phyloP scores from a whole-genome alignment of 1,140 invertebrate species.

The Muscidifurax raptorellus region DNA sequence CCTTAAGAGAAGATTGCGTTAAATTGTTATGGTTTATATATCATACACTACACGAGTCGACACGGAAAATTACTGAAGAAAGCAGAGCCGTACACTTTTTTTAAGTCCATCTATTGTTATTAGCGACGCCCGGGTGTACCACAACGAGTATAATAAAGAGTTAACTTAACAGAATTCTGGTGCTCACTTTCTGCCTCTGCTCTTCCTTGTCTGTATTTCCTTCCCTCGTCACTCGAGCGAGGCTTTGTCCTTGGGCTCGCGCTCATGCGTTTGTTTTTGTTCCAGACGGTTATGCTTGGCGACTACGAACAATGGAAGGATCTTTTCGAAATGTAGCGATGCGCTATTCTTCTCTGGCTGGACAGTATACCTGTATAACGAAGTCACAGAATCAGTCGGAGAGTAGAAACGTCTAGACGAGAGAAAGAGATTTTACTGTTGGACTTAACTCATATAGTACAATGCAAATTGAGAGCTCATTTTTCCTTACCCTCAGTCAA shows the following conservation, averaged over 20 bases:
- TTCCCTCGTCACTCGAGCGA: slow-evolving; percentile 6
- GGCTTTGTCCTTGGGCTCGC: background rate
- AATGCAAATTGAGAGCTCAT: no score
- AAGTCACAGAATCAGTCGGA: background rate
- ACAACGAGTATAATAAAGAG: slow-evolving; percentile 1
- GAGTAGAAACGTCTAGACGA: background rate
- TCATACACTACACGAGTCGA: no score
- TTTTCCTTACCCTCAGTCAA: no score
- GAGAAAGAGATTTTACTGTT: background rate
- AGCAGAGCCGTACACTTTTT: background rate
- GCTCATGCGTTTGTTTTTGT: background rate
- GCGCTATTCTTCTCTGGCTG: slow-evolving; percentile 4
- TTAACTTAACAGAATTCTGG: slow-evolving; percentile 4
- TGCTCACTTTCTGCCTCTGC: background rate
- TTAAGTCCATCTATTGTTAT: slow-evolving; percentile 8
- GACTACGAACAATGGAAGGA: slow-evolving; percentile 8
- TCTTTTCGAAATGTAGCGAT: slow-evolving; percentile 20
- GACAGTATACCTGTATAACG: background rate
- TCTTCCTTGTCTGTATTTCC: background rate
- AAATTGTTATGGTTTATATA: slow-evolving; percentile 18
- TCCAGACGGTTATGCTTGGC: slow-evolving; percentile 14
- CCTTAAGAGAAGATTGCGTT: no score
- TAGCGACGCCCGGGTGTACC: background rate
- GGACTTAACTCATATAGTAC: no score
- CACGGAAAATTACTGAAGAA: no score